Conservation (phyloP, 2,888 invertebrate species). For the Apamea sordens region DNA sequence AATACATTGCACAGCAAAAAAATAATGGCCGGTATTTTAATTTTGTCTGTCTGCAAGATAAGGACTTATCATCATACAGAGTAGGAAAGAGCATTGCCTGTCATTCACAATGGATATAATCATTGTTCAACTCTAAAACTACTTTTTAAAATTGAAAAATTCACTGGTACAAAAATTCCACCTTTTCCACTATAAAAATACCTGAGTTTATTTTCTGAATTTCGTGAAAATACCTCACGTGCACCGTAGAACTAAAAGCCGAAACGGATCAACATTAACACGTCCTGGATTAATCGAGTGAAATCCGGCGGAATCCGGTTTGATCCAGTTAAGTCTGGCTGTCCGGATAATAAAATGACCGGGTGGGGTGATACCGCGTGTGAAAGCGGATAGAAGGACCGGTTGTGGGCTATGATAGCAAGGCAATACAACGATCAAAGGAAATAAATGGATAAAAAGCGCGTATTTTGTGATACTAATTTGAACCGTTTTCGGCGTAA, state of each 20-base stretch:
- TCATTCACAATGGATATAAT: neutral
- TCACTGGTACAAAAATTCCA: neutral
- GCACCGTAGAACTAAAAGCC: constrained; percentile 43
- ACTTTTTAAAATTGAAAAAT: constrained; percentile 1
- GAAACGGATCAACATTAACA: constrained; percentile 62
- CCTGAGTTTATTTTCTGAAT: constrained; percentile 3
- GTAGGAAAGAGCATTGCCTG: neutral
- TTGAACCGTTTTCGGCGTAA: neutral
- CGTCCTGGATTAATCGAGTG: constrained; percentile 66
- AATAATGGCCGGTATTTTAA: neutral
- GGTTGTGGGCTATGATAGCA: neutral
- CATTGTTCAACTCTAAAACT: neutral
- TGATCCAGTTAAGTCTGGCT: constrained; percentile 66
- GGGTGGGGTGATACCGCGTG: constrained; percentile 35
- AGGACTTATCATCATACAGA: neutral
- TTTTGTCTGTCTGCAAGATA: no score
- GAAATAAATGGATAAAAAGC: neutral
- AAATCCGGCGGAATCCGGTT: constrained; percentile 60
- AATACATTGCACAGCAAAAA: neutral
- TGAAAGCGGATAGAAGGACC: constrained; percentile 14
- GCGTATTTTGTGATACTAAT: neutral
- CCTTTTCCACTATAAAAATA: neutral
- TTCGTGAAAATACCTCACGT: constrained; percentile 29
- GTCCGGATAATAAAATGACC: constrained; percentile 66
- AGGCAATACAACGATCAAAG: neutral